These are phyloP conservation scores for Branchellion lobata DNA, from an alignment of 2,888 invertebrate genomes.

Conservation along the genomic window DNA sequence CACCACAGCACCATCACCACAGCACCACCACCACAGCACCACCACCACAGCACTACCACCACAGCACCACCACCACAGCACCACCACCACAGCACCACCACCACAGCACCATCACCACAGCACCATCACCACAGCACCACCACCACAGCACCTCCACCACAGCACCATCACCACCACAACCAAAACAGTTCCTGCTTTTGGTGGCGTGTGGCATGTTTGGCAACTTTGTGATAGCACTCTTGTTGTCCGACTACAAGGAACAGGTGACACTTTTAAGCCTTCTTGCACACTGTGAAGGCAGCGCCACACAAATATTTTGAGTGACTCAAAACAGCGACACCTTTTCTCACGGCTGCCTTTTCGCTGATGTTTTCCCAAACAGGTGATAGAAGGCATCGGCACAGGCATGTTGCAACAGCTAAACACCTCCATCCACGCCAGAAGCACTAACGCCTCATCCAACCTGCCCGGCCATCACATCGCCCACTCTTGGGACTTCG, in stretches of 20 bases:
- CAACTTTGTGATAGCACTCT: not conserved
- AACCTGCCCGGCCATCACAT: not conserved
- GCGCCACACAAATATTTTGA: not conserved
- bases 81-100: too few species aligned
- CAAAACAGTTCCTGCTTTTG: slow-evolving; percentile 25
- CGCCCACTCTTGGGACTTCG: slow-evolving; percentile 7
- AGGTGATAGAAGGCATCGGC: slow-evolving; percentile 22
- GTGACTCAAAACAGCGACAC: not conserved
- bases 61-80: too few species aligned
- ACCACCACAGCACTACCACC: too few species aligned
- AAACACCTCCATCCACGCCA: not conserved
- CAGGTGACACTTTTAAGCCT: not conserved
- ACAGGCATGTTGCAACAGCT: slow-evolving; percentile 9
- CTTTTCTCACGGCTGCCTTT: not conserved
- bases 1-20: too few species aligned
- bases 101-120: too few species aligned
- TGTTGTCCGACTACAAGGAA: slow-evolving; percentile 8
- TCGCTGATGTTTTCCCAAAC: not conserved
- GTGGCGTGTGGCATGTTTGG: not conserved
- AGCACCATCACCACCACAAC: too few species aligned
- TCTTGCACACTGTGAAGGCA: too few species aligned
- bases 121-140: too few species aligned
- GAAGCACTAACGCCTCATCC: not conserved
- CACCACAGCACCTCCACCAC: too few species aligned
- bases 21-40: too few species aligned